Base-by-base conservation (phyloP, 2,888 invertebrate species). In the Stenodema calcarata region DNA sequence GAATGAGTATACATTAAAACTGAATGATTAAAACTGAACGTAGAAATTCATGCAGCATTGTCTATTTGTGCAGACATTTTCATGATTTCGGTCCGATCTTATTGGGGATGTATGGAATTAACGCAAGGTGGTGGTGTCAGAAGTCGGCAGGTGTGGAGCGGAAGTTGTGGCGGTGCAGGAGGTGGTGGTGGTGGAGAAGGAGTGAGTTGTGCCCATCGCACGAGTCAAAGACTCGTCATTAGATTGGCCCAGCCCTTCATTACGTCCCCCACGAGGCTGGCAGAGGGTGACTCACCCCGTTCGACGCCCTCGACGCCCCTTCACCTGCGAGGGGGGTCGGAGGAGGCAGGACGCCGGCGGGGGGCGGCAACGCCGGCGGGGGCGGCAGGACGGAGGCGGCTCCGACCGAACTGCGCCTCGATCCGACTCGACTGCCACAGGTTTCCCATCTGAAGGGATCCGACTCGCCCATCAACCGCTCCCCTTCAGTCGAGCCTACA, bases 221-320 rank as follows among this genome's bases (percentile, higher is more conserved):
- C 62, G 27, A 62, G 78, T 47, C 78, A 78, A 76, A 42, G 78
- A 78, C 78, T 78, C 44, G 44, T 78, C 78, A 78, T 78, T 78
- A 78, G 78, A 78, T 78, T 78, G 44, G 78, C 3, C 23, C 44
- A 9, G n/a, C 18, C 78, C 78, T 78, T 78, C 78, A 78, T 78
- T 78, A 78, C 44, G 44, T 18, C 44, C 78, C 78, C 78, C 42
- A 27, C 78, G 27, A 78, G 44, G 44, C 78, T 42, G 27, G 7
- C 9, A 41, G 78, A 78, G 78, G 78, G 78, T 78, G 78, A 78
- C 44, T 78, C 78, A 78, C 78, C 78, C 78, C 78, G 23, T 62
- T n/a, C 62, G 18, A 23, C 62, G 62, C 62, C 62, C n/a, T 1
- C n/a, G 54, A 18, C n/a, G n/a, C n/a, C n/a, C n/a, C n/a, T n/a